These are phyloP conservation scores for Pungitius pungitius DNA, from an alignment of 2,113 vertebrate genomes.

Conservation along the genomic window DNA sequence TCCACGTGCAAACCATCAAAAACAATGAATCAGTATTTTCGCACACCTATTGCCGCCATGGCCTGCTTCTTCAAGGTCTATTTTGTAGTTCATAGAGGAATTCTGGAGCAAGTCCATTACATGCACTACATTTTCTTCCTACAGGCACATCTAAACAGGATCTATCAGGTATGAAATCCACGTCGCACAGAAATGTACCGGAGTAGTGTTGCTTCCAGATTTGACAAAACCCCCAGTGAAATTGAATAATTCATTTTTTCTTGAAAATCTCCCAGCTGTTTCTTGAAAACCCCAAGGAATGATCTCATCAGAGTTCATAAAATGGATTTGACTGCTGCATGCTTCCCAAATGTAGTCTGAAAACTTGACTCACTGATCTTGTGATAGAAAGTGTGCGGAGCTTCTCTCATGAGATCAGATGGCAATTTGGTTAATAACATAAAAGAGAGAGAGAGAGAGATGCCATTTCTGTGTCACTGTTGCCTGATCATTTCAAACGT, in stretches of 20 bases:
- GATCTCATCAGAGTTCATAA: slow-evolving; percentile 72
- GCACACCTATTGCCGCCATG: slow-evolving; percentile 48
- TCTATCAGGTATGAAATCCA: slow-evolving; percentile 86
- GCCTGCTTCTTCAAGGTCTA: slow-evolving; percentile 45
- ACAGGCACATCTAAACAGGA: slow-evolving; percentile 85
- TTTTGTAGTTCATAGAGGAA: slow-evolving; percentile 54
- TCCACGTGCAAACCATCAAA: slow-evolving; percentile 58
- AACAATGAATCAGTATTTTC: slow-evolving; percentile 57
- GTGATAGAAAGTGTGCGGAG: slow-evolving; percentile 24
- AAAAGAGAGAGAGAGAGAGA: slow-evolving; percentile 48
- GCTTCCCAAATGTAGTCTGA: slow-evolving; percentile 56
- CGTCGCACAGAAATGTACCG: slow-evolving; percentile 79
- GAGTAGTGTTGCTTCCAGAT: slow-evolving; percentile 64
- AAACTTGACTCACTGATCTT: slow-evolving; percentile 60
- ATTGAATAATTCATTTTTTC: slow-evolving; percentile 58
- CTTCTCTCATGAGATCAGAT: slow-evolving; percentile 57
- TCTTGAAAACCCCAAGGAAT: slow-evolving; percentile 65
- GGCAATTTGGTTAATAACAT: slow-evolving; percentile 43
- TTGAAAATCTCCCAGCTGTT: slow-evolving; percentile 64
- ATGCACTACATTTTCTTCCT: slow-evolving; percentile 81
- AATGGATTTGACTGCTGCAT: slow-evolving; percentile 73
- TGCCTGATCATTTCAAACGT: slow-evolving; percentile 67
- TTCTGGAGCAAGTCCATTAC: slow-evolving; percentile 72
- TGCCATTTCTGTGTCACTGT: slow-evolving; percentile 75
- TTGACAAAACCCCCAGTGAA: slow-evolving; percentile 54